Base-by-base conservation (phyloP, 2,888 invertebrate genomes). In the Physocephala rufipes region DNA sequence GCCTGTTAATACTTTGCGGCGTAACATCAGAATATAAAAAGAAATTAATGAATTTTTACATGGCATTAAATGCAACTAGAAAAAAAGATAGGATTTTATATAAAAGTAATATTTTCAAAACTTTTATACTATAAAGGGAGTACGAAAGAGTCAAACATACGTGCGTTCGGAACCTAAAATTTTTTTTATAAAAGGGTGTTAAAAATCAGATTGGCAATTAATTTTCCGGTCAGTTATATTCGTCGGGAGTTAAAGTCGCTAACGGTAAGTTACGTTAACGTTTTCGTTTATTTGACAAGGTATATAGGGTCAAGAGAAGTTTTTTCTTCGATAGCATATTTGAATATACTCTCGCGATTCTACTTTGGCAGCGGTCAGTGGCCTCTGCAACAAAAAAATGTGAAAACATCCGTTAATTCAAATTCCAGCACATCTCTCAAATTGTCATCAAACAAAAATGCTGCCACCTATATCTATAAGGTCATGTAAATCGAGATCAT, bases 211-310 rank as follows among this genome's bases (percentile, higher is more conserved):
- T 36, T 36, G 4, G 4, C 36, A 4, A 36, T 4, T 7, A 36
- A 9, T 26, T 28, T 59, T 21, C 47, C 28, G 59, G 5, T 13
- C 15, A 28, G 21, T 28, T 47, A 13, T 16, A 2, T 61, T 43
- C 43, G 55, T 68, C 49, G 49, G 68, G 49, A 49, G 61, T 51
- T 62, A 62, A 68, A 26, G 47, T 21, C 62, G 49, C 15, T 61
- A 73, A 73, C 70, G 72, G 72, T 73, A 70, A 70, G 67, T 67
- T 49, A 4, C 9, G 4, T 36, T 36, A 63, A 66, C 63, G 67
- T 70, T 67, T 59, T 26, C 19, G 28, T 43, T 30, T 12, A 13
- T 19, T 24, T 4, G 26, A 58, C 15, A 16, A 2, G 26, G 15
- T 55, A 21, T 13, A 55, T 21, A 24, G 19, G 9, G 28, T 15